A percentile compares a stretch with the other conserved stretches of the same genome.
Evolutionary conservation across 2,113 vertebrate species (phyloP).

Genomic region (Meriones unguiculatus): DNA sequence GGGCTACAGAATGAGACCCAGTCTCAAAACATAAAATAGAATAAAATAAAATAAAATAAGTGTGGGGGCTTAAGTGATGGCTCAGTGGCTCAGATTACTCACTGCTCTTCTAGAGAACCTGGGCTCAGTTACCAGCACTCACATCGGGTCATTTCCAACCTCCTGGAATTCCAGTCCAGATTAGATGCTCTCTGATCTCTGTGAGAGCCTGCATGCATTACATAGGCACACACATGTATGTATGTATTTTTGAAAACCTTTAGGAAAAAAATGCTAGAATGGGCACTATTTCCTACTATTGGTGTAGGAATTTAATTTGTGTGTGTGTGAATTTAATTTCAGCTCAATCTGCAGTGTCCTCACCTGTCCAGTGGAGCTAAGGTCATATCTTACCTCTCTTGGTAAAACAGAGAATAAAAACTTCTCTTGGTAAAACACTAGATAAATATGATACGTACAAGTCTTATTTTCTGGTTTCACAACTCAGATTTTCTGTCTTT

Average conservation of each 20-base stretch:
- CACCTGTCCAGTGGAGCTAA: not conserved
- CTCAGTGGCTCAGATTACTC: not conserved
- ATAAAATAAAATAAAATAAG: not conserved
- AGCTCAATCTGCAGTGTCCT: not conserved
- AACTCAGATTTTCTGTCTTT: slow-evolving; percentile 30
- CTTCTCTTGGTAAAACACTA: slow-evolving; percentile 17
- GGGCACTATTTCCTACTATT: not conserved
- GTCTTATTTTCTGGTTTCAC: slow-evolving; percentile 21
- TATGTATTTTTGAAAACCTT: not conserved
- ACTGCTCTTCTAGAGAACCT: not conserved
- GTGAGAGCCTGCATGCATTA: too few species aligned
- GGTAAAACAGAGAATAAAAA: not conserved
- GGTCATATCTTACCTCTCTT: not conserved
- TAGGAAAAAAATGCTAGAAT: not conserved
- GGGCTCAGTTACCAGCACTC: not conserved
- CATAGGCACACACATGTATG: not conserved
- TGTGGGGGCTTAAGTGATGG: not conserved
- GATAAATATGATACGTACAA: not conserved
- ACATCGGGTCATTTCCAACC: not conserved
- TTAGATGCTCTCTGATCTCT: not conserved
- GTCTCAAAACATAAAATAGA: not conserved
- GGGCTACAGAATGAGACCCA: not conserved
- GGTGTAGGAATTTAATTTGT: too few species aligned
- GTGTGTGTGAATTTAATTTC: not conserved
- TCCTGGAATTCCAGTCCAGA: not conserved